Percentiles rank a stretch among this genome's conserved stretches.
These are phyloP conservation scores for Anniella stebbinsi DNA, from an alignment of 2,797 vertebrate genomes.

Conservation along the genomic window DNA sequence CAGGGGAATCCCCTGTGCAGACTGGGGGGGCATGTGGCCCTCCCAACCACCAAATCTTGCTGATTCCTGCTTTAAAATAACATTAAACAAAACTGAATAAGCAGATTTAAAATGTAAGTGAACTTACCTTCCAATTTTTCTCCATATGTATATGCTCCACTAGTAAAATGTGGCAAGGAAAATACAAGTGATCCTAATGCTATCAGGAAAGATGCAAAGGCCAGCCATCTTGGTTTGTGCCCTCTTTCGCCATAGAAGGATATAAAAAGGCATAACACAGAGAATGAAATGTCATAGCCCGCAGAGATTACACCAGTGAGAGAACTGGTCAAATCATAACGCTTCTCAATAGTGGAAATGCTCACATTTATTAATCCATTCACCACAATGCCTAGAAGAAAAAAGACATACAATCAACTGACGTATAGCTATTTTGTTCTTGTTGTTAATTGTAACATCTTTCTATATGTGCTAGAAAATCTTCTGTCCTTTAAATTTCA, in stretches of 20 bases:
- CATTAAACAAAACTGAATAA: neutral
- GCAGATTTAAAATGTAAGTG: neutral
- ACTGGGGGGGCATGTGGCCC: too few relatives aligned
- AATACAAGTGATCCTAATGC: conserved; percentile 81
- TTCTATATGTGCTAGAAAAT: neutral
- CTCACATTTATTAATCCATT: conserved; percentile 84
- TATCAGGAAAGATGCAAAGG: conserved; percentile 82
- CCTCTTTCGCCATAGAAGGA: conserved; percentile 84
- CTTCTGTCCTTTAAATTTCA: neutral
- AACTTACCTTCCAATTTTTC: conserved; percentile 79
- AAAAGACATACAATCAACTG: neutral
- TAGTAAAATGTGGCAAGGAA: conserved; percentile 81
- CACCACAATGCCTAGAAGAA: conserved; percentile 79
- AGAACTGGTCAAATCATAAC: conserved; percentile 82
- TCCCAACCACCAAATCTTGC: too few relatives aligned
- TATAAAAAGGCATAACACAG: conserved; percentile 79
- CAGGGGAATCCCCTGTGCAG: too few relatives aligned
- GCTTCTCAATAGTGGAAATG: conserved; percentile 85
- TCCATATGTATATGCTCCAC: conserved; percentile 77
- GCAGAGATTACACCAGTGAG: conserved; percentile 82
- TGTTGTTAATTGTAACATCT: neutral
- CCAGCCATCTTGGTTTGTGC: conserved; percentile 85
- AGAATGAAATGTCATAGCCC: conserved; percentile 84
- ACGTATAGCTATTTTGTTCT: neutral
- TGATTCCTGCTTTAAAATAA: neutral